A percentile compares a stretch with the other conserved stretches of the same genome.
Conservation (phyloP, 2,888 invertebrate species). For the Petrolisthes cinctipes region DNA sequence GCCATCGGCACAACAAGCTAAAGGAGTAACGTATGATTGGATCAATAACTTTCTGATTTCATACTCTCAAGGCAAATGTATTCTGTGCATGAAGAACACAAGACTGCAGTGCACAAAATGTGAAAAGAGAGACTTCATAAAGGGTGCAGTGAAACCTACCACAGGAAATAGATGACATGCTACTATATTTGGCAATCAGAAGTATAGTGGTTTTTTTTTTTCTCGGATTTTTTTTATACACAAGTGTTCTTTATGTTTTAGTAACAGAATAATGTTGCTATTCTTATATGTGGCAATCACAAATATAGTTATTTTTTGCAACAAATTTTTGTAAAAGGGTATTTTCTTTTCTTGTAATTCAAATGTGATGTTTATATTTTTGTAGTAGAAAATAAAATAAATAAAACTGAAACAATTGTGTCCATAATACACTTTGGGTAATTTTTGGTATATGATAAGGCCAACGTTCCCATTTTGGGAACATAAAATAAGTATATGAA, state of each 20-base stretch:
- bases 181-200: not conserved
- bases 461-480: not conserved
- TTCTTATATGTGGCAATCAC: not conserved
- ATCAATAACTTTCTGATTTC: not conserved
- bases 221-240: too few species aligned
- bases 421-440: not conserved
- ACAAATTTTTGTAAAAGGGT: not conserved
- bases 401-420: not conserved
- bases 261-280: too few species aligned
- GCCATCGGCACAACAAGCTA: conserved; percentile 4
- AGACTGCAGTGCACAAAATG: conserved; percentile 2
- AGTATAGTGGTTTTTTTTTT: too few species aligned
- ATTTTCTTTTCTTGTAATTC: not conserved
- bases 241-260: too few species aligned
- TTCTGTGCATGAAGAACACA: not conserved
- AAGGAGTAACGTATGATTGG: conserved; percentile 10
- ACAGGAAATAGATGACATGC: not conserved
- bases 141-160: not conserved
- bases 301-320: not conserved
- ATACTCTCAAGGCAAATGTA: not conserved
- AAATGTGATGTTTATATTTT: not conserved
- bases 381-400: not conserved
- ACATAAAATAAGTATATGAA: conserved; percentile 9
- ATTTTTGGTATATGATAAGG: not conserved
- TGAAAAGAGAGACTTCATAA: not conserved